Conservation (phyloP, 2,888 invertebrate species). For the Dendrolimus houi region DNA sequence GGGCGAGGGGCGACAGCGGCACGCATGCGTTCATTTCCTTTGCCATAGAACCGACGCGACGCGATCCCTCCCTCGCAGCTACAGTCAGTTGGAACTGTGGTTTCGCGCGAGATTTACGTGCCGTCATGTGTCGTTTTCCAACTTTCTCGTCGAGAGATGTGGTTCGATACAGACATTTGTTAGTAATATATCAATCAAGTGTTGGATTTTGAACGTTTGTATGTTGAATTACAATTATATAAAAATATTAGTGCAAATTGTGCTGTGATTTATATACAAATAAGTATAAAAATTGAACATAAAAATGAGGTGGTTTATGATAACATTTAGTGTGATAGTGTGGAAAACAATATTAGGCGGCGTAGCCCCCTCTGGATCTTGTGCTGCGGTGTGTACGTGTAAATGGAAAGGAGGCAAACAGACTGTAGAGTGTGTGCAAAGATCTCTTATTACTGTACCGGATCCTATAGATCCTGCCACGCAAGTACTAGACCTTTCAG, state of each 20-base stretch:
- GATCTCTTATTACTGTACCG: conserved; percentile 89
- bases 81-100: conserved; percentile 25
- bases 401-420: conserved; percentile 97
- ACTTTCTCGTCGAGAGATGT: conserved; percentile 75
- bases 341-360: conserved; percentile 56
- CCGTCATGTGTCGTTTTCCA: conserved; percentile 79
- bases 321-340: conserved; percentile 64
- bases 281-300: conserved; percentile 4
- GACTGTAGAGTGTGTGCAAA: conserved; percentile 92
- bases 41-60: conserved; percentile 54
- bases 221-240: conserved; percentile 10
- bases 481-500: conserved; percentile 93
- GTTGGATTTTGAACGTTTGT: conserved; percentile 31
- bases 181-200: conserved; percentile 34
- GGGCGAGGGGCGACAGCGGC: conserved; percentile 59
- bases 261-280: neutral
- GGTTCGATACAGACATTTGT: conserved; percentile 61
- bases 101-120: conserved; percentile 60
- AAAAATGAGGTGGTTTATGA: conserved; percentile 68
- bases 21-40: conserved; percentile 68
- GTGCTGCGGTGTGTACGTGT: conserved; percentile 88
- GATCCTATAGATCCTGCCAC: conserved; percentile 91
- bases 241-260: conserved; percentile 1
- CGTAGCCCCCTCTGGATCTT: conserved; percentile 75
- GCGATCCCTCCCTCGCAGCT: conserved; percentile 65